Evolutionary conservation across 2,888 invertebrate species (phyloP).

Genomic region (Galerucella calmariensis): DNA sequence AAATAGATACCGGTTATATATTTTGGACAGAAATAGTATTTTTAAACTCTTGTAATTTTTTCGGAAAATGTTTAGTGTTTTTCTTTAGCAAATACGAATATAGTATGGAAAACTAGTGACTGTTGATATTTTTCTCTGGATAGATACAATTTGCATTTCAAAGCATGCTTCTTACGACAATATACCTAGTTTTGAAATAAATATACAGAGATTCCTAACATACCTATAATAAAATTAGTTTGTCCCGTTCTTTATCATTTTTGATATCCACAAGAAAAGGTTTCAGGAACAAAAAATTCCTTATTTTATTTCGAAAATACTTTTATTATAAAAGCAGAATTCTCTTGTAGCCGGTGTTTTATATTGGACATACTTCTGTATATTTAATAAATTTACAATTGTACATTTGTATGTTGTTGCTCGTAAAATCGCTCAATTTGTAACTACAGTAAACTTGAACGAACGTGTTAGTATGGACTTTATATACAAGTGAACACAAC

Average conservation of each 20-base stretch:
- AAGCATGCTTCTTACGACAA: background rate
- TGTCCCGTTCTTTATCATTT: background rate
- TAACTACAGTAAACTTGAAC: background rate
- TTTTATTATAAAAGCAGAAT: slow-evolving; percentile 27
- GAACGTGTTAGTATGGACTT: background rate
- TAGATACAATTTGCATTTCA: background rate
- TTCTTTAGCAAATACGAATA: no score
- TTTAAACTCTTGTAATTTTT: no score
- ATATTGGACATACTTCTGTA: slow-evolving; percentile 18
- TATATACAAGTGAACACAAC: background rate
- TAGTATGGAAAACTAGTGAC: no score
- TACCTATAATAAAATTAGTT: background rate
- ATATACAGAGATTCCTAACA: background rate
- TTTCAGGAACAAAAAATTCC: slow-evolving; percentile 19
- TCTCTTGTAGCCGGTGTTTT: slow-evolving; percentile 24
- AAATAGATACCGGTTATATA: no score
- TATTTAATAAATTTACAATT: slow-evolving; percentile 27
- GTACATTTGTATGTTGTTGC: background rate
- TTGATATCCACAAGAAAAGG: background rate
- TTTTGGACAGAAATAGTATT: no score
- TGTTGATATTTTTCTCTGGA: no score
- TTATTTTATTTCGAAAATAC: slow-evolving; percentile 22
- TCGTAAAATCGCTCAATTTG: slow-evolving; percentile 1
- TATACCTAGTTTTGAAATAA: background rate
- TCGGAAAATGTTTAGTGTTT: no score